These are phyloP conservation scores for Xiphias gladius DNA, from an alignment of 2,113 vertebrate genomes.

Conservation along the genomic window DNA sequence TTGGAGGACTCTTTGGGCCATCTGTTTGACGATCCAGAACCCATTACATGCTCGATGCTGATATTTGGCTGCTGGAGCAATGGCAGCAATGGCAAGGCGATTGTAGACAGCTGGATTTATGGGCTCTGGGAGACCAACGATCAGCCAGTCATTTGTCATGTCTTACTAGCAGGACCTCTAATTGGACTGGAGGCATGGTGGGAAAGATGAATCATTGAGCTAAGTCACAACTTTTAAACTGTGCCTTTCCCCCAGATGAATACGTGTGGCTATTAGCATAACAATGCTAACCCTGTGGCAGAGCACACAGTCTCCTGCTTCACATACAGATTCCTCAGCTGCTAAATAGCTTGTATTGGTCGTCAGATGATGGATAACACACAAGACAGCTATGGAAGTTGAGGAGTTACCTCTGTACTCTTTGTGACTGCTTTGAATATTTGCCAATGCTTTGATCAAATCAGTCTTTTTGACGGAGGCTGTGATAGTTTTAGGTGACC, in stretches of 20 bases:
- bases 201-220: constrained; percentile 42
- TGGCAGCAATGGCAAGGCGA: not conserved
- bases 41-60: constrained; percentile 47
- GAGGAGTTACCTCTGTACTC: not conserved
- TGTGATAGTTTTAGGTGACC: constrained; percentile 48
- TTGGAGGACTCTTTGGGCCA: constrained; percentile 26
- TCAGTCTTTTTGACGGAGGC: constrained; percentile 36
- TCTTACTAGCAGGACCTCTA: constrained; percentile 51
- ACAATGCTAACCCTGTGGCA: constrained; percentile 20
- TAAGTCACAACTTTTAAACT: constrained; percentile 46
- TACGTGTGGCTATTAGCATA: constrained; percentile 30
- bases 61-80: constrained; percentile 42
- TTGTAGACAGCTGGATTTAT: constrained; percentile 65
- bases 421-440: constrained; percentile 22
- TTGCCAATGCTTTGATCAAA: constrained; percentile 40
- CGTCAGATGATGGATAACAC: constrained; percentile 41
- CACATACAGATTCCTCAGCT: constrained; percentile 29
- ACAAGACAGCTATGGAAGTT: not conserved
- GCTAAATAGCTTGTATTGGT: not conserved
- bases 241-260: not conserved
- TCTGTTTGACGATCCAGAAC: constrained; percentile 62
- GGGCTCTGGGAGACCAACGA: constrained; percentile 30
- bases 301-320: constrained; percentile 14
- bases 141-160: constrained; percentile 67
- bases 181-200: constrained; percentile 48